Conservation (phyloP, 2,797 vertebrate species). For the Capromys pilorides region DNA sequence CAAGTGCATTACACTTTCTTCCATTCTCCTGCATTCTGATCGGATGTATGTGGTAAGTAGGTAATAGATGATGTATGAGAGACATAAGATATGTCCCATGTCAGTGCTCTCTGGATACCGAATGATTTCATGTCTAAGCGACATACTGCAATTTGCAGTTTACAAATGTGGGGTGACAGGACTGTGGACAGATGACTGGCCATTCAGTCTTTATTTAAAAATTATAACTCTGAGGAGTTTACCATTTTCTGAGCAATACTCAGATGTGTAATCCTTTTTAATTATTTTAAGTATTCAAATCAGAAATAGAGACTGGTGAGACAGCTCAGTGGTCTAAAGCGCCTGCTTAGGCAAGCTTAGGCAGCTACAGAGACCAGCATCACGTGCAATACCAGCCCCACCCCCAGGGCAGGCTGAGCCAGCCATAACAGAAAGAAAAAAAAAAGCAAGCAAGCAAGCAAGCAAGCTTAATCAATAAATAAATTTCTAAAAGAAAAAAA, state of each 20-base stretch:
- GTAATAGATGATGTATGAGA: not conserved
- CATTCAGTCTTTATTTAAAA: not conserved
- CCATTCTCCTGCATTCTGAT: not conserved
- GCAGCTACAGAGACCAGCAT: too few species aligned
- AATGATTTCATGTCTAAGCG: not conserved
- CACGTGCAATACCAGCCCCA: too few species aligned
- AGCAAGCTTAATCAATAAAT: too few species aligned
- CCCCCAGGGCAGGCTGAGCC: too few species aligned
- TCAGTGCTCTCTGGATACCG: not conserved
- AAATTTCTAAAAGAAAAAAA: too few species aligned
- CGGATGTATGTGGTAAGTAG: not conserved
- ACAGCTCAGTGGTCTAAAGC: too few species aligned
- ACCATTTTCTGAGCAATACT: not conserved
- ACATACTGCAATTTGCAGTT: not conserved
- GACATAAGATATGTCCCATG: not conserved
- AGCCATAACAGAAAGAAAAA: too few species aligned
- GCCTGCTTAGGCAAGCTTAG: too few species aligned
- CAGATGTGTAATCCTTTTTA: not conserved
- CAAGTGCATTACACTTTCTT: not conserved
- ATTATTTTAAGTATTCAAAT: not conserved
- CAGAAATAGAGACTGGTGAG: too few species aligned
- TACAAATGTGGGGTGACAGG: not conserved
- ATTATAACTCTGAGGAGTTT: not conserved
- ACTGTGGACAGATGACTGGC: not conserved
- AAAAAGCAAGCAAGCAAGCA: too few species aligned